Evolutionary conservation across 2,113 vertebrate genomes (phyloP), one percentile per base, ranked within the genome.

Genomic region (Chunga burmeisteri): DNA sequence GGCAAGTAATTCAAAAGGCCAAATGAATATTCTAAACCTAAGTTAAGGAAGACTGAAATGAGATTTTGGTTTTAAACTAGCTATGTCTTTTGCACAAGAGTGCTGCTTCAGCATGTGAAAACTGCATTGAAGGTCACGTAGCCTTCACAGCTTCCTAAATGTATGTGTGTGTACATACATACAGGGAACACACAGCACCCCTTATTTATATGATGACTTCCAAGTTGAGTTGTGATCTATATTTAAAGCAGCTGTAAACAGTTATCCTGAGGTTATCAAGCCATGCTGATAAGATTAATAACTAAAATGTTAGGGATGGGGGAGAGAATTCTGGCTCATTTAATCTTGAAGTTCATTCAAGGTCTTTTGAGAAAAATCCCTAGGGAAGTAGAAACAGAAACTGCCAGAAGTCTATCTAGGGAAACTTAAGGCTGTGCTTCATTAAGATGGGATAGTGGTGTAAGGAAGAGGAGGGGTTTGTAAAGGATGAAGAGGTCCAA

Each of bases 301-400:
- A 88, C 38, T 58, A 42, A 80, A 80, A 72, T 78, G 25, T 58
- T 81, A 30, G 27, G 66, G 32, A 53, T 44, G 1, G 0, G 18
- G 21, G 40, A 86, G 49, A 78, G 30, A 72, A 53, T 86, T 84
- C 44, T 87, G 30, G 7, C 16, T 89, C 42, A 71, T 80, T 96
- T 85, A 63, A 93, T 95, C 38, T 36, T 95, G 32, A 96, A 92
- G 75, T 89, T 96, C 49, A 81, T 86, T 96, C 81, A 88, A 94
- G 34, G 59, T 56, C 29, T 66, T 26, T 40, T 74, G 56, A 47
- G 78, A 96, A 93, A 89, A 86, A 81, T 61, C 8, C 25, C 71
- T 25, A 20, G 7, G 40, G 21, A 86, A 78, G 3, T 16, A 78
- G 68, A 95, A 86, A n/a, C 5, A 84, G 52, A 96, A 94, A 52